phyloP scores from a whole-genome alignment of 1,140 invertebrate genomes.

The Anoplophora glabripennis region DNA sequence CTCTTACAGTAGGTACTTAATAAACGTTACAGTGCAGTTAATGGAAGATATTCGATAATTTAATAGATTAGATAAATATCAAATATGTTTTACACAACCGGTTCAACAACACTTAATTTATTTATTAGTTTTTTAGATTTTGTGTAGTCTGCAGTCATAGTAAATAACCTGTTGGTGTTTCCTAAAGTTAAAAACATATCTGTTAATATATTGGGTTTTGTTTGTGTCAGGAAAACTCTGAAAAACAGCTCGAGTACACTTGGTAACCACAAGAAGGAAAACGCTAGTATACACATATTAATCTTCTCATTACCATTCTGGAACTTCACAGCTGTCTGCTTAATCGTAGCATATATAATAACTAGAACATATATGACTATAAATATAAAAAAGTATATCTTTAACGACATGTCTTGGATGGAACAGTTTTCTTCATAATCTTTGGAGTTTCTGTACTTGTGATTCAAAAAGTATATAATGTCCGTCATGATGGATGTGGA shows the following conservation, averaged over 20 bases:
- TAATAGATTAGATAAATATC: no score
- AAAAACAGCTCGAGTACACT: slow-evolving; percentile 22
- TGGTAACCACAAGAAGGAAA: slow-evolving; percentile 23
- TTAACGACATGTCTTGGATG: slow-evolving; percentile 9
- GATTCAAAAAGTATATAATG: slow-evolving; percentile 5
- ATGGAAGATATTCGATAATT: no score
- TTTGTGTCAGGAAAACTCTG: slow-evolving; percentile 18
- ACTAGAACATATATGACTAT: slow-evolving; percentile 19
- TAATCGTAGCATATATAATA: slow-evolving; percentile 19
- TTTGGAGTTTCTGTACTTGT: slow-evolving; percentile 16
- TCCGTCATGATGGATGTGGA: slow-evolving; percentile 11
- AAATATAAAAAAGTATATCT: slow-evolving; percentile 20
- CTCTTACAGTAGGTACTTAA: no score
- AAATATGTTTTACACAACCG: neutral
- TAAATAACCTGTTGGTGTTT: slow-evolving; percentile 23
- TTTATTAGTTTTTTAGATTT: slow-evolving; percentile 15
- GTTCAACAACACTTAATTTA: slow-evolving; percentile 25
- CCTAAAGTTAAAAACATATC: slow-evolving; percentile 28
- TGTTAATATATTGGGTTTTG: slow-evolving; percentile 15
- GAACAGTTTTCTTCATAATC: slow-evolving; percentile 8
- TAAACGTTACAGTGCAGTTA: no score
- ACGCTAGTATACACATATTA: slow-evolving; percentile 16
- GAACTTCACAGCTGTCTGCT: neutral
- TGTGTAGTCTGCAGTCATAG: slow-evolving; percentile 19
- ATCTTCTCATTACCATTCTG: slow-evolving; percentile 15